These are phyloP conservation scores for Takifugu ocellatus DNA, from an alignment of 2,797 vertebrate species.

Conservation along the genomic window DNA sequence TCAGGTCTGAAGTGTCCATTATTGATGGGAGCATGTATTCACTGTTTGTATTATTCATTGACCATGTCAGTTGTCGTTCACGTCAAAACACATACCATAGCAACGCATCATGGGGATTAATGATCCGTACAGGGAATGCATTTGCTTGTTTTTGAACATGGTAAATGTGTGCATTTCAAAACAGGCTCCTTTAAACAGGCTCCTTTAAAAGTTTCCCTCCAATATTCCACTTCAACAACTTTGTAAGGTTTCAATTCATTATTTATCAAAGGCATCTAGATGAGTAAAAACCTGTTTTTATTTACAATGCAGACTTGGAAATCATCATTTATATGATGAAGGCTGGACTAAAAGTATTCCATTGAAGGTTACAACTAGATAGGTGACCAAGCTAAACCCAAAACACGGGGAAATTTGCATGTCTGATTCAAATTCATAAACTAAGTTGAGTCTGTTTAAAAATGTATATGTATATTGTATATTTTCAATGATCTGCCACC, in stretches of 20 bases:
- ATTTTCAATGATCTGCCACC: too few species aligned
- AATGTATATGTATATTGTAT: too few species aligned
- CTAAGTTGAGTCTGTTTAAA: too few species aligned
- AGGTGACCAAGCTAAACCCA: not conserved
- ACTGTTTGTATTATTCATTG: slow-evolving; percentile 62
- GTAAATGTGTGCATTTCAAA: too few species aligned
- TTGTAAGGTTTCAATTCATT: not conserved
- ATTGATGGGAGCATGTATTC: slow-evolving; percentile 54
- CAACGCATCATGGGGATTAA: slow-evolving; percentile 21
- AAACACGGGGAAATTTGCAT: not conserved
- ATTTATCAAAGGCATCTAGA: too few species aligned
- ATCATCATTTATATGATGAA: too few species aligned
- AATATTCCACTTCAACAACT: slow-evolving; percentile 11
- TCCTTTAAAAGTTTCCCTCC: not conserved
- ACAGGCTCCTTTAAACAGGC: too few species aligned
- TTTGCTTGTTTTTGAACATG: slow-evolving; percentile 1
- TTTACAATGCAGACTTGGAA: too few species aligned
- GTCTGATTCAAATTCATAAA: too few species aligned
- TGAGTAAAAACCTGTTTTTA: too few species aligned
- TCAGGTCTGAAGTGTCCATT: slow-evolving; percentile 39
- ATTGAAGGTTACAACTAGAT: too few species aligned
- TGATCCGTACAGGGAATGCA: slow-evolving; percentile 11
- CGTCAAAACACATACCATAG: slow-evolving; percentile 10
- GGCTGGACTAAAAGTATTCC: too few species aligned
- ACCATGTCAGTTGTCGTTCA: slow-evolving; percentile 36